Base-by-base conservation (phyloP, 2,888 invertebrate species). In the Odontomyia ornata region DNA sequence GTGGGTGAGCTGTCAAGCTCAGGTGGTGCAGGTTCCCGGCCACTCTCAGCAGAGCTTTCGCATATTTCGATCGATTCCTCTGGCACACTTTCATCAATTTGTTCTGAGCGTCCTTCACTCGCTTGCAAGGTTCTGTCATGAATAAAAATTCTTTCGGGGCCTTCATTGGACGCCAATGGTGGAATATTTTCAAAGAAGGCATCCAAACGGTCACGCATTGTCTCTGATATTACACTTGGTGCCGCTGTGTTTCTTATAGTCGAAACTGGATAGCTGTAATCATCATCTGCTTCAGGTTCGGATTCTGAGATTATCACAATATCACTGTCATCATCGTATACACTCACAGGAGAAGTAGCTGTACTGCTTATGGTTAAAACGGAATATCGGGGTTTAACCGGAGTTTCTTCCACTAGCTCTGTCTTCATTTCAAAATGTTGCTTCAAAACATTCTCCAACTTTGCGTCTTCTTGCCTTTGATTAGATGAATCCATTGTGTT, bases 1-100 rank as follows among this genome's bases (percentile, higher is more conserved):
- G 30, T 28, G 9, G 72, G 52, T 2, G 72, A 30, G 25, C 3
- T 27, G 1, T 15, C 27, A 1, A n/a, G 30, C 15, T 23, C 23
- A 2, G 27, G 30, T n/a, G 13, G 13, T 4, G 13, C 7, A 4
- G 25, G 4, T 21, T 18, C 11, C 1, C 15, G 30, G 30, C 80
- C 81, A 1, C 75, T 71, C 71, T 86, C 86, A 43, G 81, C 82
- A 15, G 82, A 81, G 0, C 85, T 85, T 79, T 85, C 86, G 0
- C 82, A 83, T 76, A 86, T 84, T 9, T 83, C 83, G 15, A 85
- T 76, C 0, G 84, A 85, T 25, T 84, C 83, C 1, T 85, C 82
- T n/a, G 57, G 60, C 0, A 82, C 81, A n/a, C 62, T 57, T 65
- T 79, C 69, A 30, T 69, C 71, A 5, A 52, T 4, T 18, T 21